Conservation (phyloP, 2,888 invertebrate species). For the Sinhomidia bicolor region DNA sequence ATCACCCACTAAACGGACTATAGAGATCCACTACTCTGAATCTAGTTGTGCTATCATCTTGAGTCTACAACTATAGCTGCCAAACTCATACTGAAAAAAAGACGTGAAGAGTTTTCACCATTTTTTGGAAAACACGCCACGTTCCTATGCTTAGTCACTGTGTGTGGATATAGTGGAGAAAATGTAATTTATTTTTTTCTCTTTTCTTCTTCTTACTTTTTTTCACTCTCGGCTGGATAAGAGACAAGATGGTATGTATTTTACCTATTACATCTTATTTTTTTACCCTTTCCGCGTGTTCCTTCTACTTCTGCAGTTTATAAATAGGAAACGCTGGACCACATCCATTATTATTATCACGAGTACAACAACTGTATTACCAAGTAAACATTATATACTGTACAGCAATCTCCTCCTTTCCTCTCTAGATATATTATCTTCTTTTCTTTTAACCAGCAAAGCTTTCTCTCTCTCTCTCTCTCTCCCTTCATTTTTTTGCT, state of each 20-base stretch:
- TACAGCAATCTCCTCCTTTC: neutral
- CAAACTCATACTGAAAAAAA: too few relatives aligned
- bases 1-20: conserved; percentile 15
- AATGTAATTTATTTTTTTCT: conserved; percentile 66
- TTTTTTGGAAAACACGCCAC: conserved; percentile 69
- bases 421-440: neutral
- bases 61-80: too few relatives aligned
- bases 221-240: neutral
- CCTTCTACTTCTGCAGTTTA: neutral
- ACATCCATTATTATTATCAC: neutral
- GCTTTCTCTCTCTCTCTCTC: too few relatives aligned
- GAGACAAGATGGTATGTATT: conserved; percentile 30
- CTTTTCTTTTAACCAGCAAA: neutral
- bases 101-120: neutral
- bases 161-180: neutral
- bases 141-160: conserved; percentile 48
- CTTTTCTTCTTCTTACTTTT: neutral
- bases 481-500: neutral
- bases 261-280: conserved; percentile 28
- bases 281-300: neutral
- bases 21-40: neutral
- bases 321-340: conserved; percentile 3
- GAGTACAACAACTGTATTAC: too few relatives aligned
- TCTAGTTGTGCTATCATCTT: too few relatives aligned
- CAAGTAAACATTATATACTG: neutral